Evolutionary conservation across 2,888 invertebrate genomes (phyloP).

Genomic region (Gortyna flavago): DNA sequence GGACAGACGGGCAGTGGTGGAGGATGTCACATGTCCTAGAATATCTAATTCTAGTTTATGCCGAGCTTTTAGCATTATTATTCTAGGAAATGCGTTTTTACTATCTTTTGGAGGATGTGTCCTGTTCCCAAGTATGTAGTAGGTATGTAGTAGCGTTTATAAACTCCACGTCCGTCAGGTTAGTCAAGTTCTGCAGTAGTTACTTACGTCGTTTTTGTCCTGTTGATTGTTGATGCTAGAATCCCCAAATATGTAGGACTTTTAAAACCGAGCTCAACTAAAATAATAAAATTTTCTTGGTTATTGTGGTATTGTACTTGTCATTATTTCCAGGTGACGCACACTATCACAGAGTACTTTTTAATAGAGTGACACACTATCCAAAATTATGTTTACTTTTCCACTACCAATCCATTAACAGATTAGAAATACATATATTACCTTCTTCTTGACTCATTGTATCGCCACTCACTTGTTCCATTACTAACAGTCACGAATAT

Average conservation of each 20-base stretch:
- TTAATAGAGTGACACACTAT: no score
- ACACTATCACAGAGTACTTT: no score
- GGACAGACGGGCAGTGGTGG: neutral
- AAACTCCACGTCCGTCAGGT: neutral
- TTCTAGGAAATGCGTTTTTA: no score
- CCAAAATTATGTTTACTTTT: slow-evolving; percentile 11
- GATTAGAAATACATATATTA: slow-evolving; percentile 33
- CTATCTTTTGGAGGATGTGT: no score
- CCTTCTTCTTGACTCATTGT: no score
- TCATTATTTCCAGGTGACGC: slow-evolving; percentile 30
- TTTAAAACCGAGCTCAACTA: neutral
- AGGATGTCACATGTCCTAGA: neutral
- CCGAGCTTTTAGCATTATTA: no score
- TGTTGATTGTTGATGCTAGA: neutral
- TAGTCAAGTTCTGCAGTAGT: neutral
- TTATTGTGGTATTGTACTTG: neutral
- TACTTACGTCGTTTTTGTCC: neutral
- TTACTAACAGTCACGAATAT: slow-evolving; percentile 3
- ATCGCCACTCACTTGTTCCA: neutral
- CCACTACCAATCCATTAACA: slow-evolving; percentile 31
- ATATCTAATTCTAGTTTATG: neutral
- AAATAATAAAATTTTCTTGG: no score
- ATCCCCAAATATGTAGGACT: neutral
- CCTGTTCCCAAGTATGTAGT: no score
- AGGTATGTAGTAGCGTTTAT: neutral